A percentile compares a stretch with the other conserved stretches of the same genome.
These are phyloP conservation scores for Dasysyrphus tricinctus DNA, from an alignment of 2,888 invertebrate genomes.

Conservation along the genomic window DNA sequence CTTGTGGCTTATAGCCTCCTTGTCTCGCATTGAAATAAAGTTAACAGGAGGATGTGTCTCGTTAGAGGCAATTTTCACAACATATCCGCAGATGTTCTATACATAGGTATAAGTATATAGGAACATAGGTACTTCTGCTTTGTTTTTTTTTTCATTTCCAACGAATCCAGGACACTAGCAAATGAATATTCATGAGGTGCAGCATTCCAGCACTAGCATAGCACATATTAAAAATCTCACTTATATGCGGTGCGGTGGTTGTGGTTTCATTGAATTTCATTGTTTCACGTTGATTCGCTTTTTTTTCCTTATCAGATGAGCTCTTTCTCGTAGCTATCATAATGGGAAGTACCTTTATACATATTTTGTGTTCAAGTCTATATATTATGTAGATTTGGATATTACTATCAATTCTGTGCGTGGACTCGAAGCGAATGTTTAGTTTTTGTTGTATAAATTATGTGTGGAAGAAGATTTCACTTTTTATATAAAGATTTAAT, in stretches of 20 bases:
- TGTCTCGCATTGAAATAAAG: slow-evolving; percentile 36
- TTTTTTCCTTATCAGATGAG: slow-evolving; percentile 53
- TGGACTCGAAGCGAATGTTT: not conserved
- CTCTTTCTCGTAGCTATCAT: slow-evolving; percentile 17
- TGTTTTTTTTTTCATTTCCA: slow-evolving; percentile 18
- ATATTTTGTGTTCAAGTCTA: not conserved
- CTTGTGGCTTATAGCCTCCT: slow-evolving; percentile 45
- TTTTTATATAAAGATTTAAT: not conserved
- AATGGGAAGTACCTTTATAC: too few relatives aligned
- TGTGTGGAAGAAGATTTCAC: not conserved
- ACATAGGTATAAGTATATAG: not conserved
- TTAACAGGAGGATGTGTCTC: slow-evolving; percentile 65
- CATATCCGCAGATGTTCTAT: slow-evolving; percentile 58
- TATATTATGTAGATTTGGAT: not conserved
- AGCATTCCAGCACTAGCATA: slow-evolving; percentile 11
- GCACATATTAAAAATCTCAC: slow-evolving; percentile 41
- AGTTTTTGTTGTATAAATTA: not conserved
- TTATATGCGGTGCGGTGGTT: slow-evolving; percentile 28
- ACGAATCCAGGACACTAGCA: slow-evolving; percentile 63
- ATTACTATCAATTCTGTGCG: not conserved
- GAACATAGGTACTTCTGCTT: slow-evolving; percentile 10
- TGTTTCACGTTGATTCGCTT: slow-evolving; percentile 64
- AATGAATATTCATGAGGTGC: slow-evolving; percentile 70
- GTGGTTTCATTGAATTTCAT: slow-evolving; percentile 72
- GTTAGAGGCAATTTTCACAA: slow-evolving; percentile 72